Evolutionary conservation across 2,113 vertebrate genomes (phyloP), one percentile per base, ranked within the genome.

Genomic region (Paedocypris sp.): DNA sequence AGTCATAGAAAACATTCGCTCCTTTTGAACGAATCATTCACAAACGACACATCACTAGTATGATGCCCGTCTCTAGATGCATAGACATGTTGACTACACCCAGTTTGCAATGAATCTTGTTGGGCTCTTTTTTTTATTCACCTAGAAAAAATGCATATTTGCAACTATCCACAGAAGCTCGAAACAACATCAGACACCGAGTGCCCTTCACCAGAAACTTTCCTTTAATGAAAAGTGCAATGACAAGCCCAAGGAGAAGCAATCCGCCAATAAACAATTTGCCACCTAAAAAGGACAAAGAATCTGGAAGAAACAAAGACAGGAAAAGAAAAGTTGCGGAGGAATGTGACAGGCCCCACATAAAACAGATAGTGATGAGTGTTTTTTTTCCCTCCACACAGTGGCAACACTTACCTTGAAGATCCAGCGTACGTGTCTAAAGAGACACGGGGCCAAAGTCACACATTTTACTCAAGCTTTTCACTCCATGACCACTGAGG

Each of bases 391-490:
- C n/a, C n/a, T n/a, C 23, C 38, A 56, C 35, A 6, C 15, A 28
- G 28, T 64, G 45, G 43, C 36, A 56, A 52, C 43, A 16, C 36
- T 70, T 43, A 65, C 62, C 57, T 65, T 66, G 57, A 54, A 19
- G 38, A 56, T 35, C 45, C 23, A 45, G 33, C 19, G 16, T 36
- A 52, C 22, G 36, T 6, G 31, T 51, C 46, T 51, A 49, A 52
- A 50, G 62, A 66, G 42, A 51, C 50, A 36, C 60, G 36, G 38
- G 59, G 62, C 49, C 51, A 56, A 53, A 70, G 52, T 58, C 63
- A 66, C 68, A 70, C 60, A 66, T 70, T 66, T 66, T 58, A 56
- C 62, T 70, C 63, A 70, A 66, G 53, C 63, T 58, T 57, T 61
- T 51, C 51, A 51, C 65, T 66, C 31, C 68, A 66, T n/a, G 31